phyloP scores from a whole-genome alignment of 1,140 invertebrate genomes.

The Drosophila gunungcola region DNA sequence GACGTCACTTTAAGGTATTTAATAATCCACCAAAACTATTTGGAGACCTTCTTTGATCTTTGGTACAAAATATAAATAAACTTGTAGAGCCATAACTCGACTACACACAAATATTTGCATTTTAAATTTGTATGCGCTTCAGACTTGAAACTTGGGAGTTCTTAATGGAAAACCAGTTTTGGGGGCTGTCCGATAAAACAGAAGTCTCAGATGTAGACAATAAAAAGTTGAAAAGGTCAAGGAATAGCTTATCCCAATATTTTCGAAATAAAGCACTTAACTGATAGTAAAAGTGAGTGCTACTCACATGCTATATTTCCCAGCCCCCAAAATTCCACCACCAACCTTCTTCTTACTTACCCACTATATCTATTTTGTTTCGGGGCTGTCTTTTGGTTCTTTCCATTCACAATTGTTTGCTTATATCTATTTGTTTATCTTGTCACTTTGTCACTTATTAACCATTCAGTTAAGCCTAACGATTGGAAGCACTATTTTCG shows the following conservation, averaged over 20 bases:
- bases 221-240: slow-evolving; percentile 39
- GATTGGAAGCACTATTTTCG: slow-evolving; percentile 45
- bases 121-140: slow-evolving; percentile 41
- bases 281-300: slow-evolving; percentile 27
- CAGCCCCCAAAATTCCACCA: not conserved
- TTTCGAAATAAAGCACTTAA: slow-evolving; percentile 16
- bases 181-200: not conserved
- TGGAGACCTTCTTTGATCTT: slow-evolving; percentile 48
- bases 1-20: slow-evolving; percentile 68
- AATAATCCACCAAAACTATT: slow-evolving; percentile 36
- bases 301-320: too few species aligned
- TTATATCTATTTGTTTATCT: slow-evolving; percentile 18
- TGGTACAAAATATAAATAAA: slow-evolving; percentile 9
- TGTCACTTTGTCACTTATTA: slow-evolving; percentile 31
- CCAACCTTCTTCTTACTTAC: slow-evolving; percentile 33
- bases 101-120: slow-evolving; percentile 21
- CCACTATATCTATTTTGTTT: slow-evolving; percentile 1
- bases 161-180: slow-evolving; percentile 36
- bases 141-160: slow-evolving; percentile 38
- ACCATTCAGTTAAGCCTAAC: slow-evolving; percentile 15
- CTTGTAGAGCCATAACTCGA: too few species aligned
- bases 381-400: slow-evolving; percentile 16
- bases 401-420: slow-evolving; percentile 11
- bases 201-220: slow-evolving; percentile 1
- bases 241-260: slow-evolving; percentile 1